These are phyloP conservation scores for Hapalemur alaotrensis DNA, from an alignment of 2,797 vertebrate species.

Conservation along the genomic window DNA sequence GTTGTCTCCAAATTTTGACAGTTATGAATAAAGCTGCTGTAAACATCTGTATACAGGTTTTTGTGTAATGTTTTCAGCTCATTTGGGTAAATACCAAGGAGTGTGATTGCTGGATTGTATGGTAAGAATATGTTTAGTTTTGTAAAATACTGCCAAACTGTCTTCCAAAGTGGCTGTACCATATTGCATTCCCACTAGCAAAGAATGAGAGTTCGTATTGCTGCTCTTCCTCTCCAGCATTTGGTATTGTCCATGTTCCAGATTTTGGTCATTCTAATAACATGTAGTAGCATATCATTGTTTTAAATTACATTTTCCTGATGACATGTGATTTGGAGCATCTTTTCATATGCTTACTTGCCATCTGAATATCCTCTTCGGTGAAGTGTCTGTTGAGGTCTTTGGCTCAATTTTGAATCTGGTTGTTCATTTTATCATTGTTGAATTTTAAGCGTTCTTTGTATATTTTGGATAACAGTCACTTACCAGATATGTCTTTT, in stretches of 20 bases:
- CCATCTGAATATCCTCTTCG: not conserved
- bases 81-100: not conserved
- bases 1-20: not conserved
- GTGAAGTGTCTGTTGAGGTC: not conserved
- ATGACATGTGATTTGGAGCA: not conserved
- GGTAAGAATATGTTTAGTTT: not conserved
- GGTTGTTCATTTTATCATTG: not conserved
- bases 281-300: not conserved
- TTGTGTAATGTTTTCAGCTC: not conserved
- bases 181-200: not conserved
- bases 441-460: constrained; percentile 5
- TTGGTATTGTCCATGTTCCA: not conserved
- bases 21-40: not conserved
- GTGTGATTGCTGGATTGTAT: not conserved
- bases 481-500: not conserved
- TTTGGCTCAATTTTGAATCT: not conserved
- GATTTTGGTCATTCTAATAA: not conserved
- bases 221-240: not conserved
- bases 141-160: not conserved
- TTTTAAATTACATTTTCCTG: not conserved
- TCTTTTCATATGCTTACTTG: not conserved
- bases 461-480: not conserved
- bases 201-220: not conserved
- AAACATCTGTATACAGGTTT: not conserved
- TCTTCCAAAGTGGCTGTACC: not conserved